Base-by-base conservation (phyloP, 2,888 invertebrate species). In the Nebria salina region DNA sequence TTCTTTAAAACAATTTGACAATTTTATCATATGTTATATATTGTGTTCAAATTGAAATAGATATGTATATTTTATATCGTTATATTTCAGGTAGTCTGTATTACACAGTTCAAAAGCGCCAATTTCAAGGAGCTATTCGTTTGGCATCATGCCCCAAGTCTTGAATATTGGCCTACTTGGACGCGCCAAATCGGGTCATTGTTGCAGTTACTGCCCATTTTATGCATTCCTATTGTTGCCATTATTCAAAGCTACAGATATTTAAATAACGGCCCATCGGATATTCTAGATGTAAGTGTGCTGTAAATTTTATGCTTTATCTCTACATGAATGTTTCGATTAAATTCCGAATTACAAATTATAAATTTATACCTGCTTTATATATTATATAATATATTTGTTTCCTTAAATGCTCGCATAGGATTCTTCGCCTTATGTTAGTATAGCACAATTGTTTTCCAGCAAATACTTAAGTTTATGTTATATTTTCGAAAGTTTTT, bases 161-260 rank as follows among this genome's bases (percentile, higher is more conserved):
- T 91, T 82, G 94, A 94, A 1, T 96, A 96, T 86, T 97, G 96
- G 94, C 93, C 94, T 0, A 89, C 94, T 54, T 96, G 96, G 95
- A 91, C 93, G 13, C 91, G 95, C 1, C 95, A 96, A 87, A 88
- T 95, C 26, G 97, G 95, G 0, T 94, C 95, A 1, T 87, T 93
- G 74, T 86, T 93, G n/a, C 97, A 97, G 86, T 91, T 97, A 82
- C 90, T 94, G 13, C 94, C 96, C 3, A 89, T 97, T 66, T 88
- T 97, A 4, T 89, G 94, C 6, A 92, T 97, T 54, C 96, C 95
- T 0, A 87, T 93, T 15, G 92, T 93, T 0, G 95, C 94, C 0
- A 91, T 95, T 84, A 91, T 95, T 77, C 93, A 94, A 86, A 94
- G 93, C 81, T 94, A 93, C 86, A 91, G 94, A 74, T 97, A 96